These are phyloP conservation scores for Syrphus vitripennis DNA, from an alignment of 2,888 invertebrate species.

Conservation along the genomic window DNA sequence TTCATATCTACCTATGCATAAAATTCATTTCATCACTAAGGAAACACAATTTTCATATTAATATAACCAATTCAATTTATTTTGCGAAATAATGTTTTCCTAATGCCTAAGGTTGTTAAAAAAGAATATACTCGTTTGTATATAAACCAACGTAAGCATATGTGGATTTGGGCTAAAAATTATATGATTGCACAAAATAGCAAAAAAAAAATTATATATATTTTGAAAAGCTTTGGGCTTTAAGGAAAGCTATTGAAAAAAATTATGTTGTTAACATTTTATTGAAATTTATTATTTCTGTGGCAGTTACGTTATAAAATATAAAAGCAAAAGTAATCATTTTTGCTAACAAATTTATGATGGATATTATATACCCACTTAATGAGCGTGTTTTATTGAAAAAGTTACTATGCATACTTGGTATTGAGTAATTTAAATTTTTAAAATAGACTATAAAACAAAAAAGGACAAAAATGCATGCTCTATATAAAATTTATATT, in stretches of 20 bases:
- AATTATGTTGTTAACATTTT: background rate
- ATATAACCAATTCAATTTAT: constrained; percentile 33
- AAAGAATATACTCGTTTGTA: constrained; percentile 26
- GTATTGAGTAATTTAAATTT: no score
- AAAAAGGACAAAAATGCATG: no score
- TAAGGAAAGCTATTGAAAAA: background rate
- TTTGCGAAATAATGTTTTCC: constrained; percentile 24
- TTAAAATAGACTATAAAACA: no score
- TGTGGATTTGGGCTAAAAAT: constrained; percentile 17
- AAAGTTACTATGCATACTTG: no score
- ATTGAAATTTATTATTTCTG: no score
- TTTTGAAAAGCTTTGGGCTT: background rate
- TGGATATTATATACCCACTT: no score
- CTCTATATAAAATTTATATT: no score
- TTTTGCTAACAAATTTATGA: no score
- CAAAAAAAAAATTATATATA: background rate
- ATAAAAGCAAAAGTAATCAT: no score
- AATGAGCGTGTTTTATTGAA: no score
- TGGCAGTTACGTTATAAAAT: no score
- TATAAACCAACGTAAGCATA: no score
- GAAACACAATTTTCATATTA: constrained; percentile 37
- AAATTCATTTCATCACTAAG: constrained; percentile 32
- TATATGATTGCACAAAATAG: constrained; percentile 7
- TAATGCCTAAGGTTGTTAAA: constrained; percentile 22
- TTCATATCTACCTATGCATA: background rate